Evolutionary conservation across 1,140 invertebrate species (phyloP), one percentile per base, ranked within the genome.

Genomic region (Catajapyx aquilonaris): DNA sequence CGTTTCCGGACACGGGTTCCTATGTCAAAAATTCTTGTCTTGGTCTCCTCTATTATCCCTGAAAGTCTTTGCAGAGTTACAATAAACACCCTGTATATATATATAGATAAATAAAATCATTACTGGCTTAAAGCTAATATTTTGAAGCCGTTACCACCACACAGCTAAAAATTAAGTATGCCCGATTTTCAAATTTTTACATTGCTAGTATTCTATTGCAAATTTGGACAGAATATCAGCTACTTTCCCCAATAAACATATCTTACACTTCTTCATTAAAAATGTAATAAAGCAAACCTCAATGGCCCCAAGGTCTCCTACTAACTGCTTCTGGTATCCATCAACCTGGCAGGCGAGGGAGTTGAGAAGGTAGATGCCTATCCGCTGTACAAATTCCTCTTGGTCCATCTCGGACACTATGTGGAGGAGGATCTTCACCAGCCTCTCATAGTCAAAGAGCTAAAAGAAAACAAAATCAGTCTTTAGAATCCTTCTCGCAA

Each of bases 331-430:
- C 50, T 95, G 85, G 32, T 68, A 65, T 4, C 85, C 83, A 52
- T 94, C 87, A 3, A 96, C 88, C 57, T 94, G 87, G 56, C 91
- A 96, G 3, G 90, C 90, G 32, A 96, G 61, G 5, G 85, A 87
- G 59, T 96, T 96, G 4, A 96, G 64, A 43, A 97, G 60, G 61
- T 88, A 94, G 43, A 95, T 88, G 11, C 83, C 85, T 45, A 94
- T 87, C 40, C 88, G 71, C 54, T 90, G 87, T 4, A 94, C 84
- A 56, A 94, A 90, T 28, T 81, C 73, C 55, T 93, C 85, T 37
- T 81, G 76, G 46, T 76, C 71, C 32, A 76, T 74, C 44, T 77
- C 68, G 20, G 73, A 67, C 1, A 88, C 77, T 21, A 88, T 81
- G 50, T 77, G 69, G 31, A 95, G 57, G 11, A 95, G 61, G 35